phyloP scores from a whole-genome alignment of 2,113 vertebrate species.

The Rousettus leschenaultii region DNA sequence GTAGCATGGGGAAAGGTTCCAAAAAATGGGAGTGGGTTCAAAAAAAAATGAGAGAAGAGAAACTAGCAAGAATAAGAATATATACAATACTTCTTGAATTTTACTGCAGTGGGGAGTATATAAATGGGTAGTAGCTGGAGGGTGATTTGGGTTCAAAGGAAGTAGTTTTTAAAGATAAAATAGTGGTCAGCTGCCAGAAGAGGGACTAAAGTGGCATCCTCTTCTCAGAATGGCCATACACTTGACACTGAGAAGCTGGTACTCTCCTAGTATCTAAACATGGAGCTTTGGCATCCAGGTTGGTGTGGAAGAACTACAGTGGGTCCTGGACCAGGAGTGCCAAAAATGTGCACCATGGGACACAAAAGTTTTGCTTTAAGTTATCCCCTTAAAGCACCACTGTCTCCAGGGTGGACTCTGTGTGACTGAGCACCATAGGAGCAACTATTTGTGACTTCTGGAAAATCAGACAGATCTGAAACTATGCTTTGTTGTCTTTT shows the following conservation, averaged over 20 bases:
- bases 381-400: not conserved
- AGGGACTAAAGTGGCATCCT: not conserved
- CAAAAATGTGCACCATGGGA: not conserved
- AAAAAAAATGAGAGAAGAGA: not conserved
- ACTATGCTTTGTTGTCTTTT: not conserved
- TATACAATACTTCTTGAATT: not conserved
- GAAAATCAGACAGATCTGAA: not conserved
- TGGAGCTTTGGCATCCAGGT: not conserved
- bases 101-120: not conserved
- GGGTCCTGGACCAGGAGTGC: not conserved
- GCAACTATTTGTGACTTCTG: not conserved
- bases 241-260: not conserved
- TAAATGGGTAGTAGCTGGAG: not conserved
- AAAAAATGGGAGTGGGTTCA: not conserved
- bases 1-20: not conserved
- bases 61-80: not conserved
- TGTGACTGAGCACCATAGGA: not conserved
- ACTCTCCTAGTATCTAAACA: not conserved
- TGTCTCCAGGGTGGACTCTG: not conserved
- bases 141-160: not conserved
- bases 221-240: not conserved
- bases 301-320: not conserved
- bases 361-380: not conserved
- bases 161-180: not conserved
- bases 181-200: not conserved